phyloP scores from a whole-genome alignment of 2,797 vertebrate species.

The Hippopotamyrus pictus region DNA sequence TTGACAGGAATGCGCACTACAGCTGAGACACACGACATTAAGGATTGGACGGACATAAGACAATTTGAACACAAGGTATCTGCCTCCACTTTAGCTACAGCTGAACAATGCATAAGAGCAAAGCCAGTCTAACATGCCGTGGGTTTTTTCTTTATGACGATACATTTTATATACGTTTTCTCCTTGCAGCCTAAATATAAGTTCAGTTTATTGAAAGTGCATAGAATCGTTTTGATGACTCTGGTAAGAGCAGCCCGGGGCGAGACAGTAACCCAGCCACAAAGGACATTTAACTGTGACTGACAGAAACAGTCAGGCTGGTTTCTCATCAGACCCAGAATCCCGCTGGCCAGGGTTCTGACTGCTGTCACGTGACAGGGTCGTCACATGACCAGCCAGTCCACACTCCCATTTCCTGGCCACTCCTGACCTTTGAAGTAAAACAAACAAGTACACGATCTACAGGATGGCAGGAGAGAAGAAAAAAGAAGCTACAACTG shows the following conservation, averaged over 20 bases:
- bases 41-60: background rate
- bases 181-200: background rate
- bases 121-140: background rate
- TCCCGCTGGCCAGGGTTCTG: background rate
- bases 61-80: background rate
- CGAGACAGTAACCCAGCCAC: background rate
- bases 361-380: background rate
- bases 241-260: background rate
- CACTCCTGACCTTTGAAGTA: background rate
- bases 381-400: background rate
- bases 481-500: background rate
- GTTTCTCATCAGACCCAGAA: background rate
- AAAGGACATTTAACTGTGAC: background rate
- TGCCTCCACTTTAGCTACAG: background rate
- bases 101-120: background rate
- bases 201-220: background rate
- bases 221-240: background rate
- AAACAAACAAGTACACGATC: background rate
- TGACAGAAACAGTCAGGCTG: background rate
- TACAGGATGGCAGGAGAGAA: background rate
- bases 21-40: background rate
- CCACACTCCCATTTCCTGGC: background rate
- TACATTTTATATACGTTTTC: background rate
- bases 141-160: background rate
- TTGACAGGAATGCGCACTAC: background rate